These are phyloP conservation scores for Ramazzottius varieornatus DNA, from an alignment of 2,888 invertebrate species.

Conservation along the genomic window DNA sequence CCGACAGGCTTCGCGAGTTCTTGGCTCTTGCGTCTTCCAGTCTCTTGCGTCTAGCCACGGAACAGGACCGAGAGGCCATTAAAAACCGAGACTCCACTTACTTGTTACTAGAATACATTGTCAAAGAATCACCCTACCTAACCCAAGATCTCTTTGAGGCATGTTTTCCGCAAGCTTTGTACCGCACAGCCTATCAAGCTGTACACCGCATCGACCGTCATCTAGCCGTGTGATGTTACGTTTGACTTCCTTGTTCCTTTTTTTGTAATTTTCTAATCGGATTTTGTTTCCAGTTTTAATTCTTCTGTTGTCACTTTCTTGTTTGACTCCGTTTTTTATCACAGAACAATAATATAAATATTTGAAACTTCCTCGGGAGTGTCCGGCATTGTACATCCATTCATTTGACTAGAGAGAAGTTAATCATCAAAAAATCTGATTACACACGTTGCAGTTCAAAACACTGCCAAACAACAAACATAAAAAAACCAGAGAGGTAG, in stretches of 20 bases:
- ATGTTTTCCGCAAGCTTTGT: constrained; percentile 91
- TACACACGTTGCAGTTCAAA: too few relatives aligned
- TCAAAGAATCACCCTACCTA: constrained; percentile 86
- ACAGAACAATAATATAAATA: too few relatives aligned
- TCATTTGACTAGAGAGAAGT: too few relatives aligned
- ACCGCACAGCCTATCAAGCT: constrained; percentile 89
- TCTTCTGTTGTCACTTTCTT: not conserved
- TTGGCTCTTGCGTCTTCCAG: constrained; percentile 71
- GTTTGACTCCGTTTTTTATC: too few relatives aligned
- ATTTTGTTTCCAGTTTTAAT: not conserved
- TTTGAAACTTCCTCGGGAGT: too few relatives aligned
- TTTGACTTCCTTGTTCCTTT: too few relatives aligned
- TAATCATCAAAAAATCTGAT: too few relatives aligned
- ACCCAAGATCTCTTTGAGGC: constrained; percentile 96
- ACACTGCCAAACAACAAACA: too few relatives aligned
- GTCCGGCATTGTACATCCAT: too few relatives aligned
- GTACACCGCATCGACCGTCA: constrained; percentile 32
- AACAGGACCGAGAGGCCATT: constrained; percentile 73
- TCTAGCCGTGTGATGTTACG: too few relatives aligned
- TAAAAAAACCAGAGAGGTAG: too few relatives aligned
- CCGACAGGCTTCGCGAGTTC: constrained; percentile 88
- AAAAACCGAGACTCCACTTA: constrained; percentile 88
- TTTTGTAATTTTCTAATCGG: not conserved
- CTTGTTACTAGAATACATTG: constrained; percentile 73
- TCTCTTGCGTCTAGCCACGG: constrained; percentile 69